phyloP scores from a whole-genome alignment of 2,797 vertebrate genomes.

The Helicolenus hilgendorfi region DNA sequence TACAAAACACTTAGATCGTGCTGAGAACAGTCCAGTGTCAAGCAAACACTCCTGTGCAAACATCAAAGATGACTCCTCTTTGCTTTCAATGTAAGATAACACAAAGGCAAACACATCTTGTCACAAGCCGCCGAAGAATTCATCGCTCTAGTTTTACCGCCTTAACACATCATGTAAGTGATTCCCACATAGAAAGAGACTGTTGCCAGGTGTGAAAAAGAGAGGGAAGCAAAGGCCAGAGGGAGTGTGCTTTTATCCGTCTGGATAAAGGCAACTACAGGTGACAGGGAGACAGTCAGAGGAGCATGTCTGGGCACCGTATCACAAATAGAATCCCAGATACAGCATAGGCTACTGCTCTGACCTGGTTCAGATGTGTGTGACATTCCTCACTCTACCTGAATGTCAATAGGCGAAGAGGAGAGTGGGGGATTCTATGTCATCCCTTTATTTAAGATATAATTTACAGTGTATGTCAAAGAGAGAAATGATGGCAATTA shows the following conservation, averaged over 20 bases:
- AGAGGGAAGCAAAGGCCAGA: conserved; percentile 44
- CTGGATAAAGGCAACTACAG: conserved; percentile 52
- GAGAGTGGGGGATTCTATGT: not conserved
- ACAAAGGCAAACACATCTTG: not conserved
- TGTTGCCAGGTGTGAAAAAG: conserved; percentile 28
- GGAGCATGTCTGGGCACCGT: not conserved
- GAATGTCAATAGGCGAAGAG: not conserved
- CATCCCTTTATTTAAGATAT: not conserved
- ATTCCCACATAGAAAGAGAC: conserved; percentile 6
- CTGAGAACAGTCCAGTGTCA: not conserved
- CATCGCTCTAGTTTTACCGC: not conserved
- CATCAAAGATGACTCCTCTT: not conserved
- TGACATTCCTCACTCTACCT: not conserved
- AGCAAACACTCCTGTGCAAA: not conserved
- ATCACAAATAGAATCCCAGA: conserved; percentile 25
- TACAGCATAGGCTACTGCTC: not conserved
- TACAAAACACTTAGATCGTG: not conserved
- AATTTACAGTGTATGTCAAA: not conserved
- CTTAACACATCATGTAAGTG: not conserved
- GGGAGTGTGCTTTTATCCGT: conserved; percentile 60
- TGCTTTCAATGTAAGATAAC: conserved; percentile 6
- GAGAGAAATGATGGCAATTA: not conserved
- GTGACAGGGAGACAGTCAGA: conserved; percentile 51
- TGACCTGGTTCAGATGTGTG: conserved; percentile 30
- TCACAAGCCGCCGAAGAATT: not conserved